Percentiles rank a stretch among this genome's conserved stretches.
These are phyloP conservation scores for Elephantulus edwardii DNA, from an alignment of 2,113 vertebrate genomes.

Conservation along the genomic window DNA sequence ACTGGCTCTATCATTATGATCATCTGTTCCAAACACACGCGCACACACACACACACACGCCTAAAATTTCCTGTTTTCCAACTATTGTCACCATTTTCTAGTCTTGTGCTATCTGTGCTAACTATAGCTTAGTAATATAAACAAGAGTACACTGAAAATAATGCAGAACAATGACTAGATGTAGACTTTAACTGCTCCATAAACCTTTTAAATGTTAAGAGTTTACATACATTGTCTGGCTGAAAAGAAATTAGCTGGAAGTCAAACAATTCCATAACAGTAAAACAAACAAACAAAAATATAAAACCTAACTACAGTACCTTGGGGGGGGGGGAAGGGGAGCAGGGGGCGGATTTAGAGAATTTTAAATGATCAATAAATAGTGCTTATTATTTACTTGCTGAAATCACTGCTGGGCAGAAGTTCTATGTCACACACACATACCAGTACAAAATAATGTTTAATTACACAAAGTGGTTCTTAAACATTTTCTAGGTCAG, in stretches of 20 bases:
- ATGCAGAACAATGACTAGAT: constrained; percentile 71
- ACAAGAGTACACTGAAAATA: constrained; percentile 83
- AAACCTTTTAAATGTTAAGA: background rate
- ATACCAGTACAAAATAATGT: background rate
- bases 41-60: too few species aligned
- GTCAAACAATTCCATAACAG: background rate
- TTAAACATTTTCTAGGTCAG: background rate
- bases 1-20: constrained; percentile 94
- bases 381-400: background rate
- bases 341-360: background rate
- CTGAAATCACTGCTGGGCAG: background rate
- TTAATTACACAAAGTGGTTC: background rate
- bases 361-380: background rate
- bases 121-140: constrained; percentile 91
- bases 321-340: too few species aligned
- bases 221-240: constrained; percentile 22
- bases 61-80: constrained; percentile 99
- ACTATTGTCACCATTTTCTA: constrained; percentile 93
- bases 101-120: constrained; percentile 87
- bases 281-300: constrained; percentile 12
- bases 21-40: constrained; percentile 96
- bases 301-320: background rate
- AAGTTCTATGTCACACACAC: background rate
- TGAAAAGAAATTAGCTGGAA: background rate
- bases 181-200: background rate